phyloP scores from a whole-genome alignment of 2,888 invertebrate genomes.

The Eupelmus urozonus region DNA sequence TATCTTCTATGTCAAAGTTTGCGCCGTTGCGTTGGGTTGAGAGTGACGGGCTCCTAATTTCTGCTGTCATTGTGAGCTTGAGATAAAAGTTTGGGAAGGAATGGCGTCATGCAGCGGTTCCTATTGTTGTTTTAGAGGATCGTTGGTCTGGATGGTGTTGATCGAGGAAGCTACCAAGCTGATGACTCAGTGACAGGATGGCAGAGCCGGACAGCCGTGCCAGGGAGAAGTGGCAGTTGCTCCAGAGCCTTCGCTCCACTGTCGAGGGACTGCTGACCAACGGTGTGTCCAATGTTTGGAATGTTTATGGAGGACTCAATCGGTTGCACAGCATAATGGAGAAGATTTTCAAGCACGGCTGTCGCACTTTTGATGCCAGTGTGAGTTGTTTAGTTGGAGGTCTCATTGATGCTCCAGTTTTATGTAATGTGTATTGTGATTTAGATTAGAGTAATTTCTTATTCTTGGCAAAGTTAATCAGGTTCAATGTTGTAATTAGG shows the following conservation, averaged over 20 bases:
- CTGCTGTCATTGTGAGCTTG: no score
- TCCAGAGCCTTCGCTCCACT: constrained; percentile 79
- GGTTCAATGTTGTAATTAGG: not conserved
- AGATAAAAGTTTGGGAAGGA: no score
- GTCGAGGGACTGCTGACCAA: constrained; percentile 80
- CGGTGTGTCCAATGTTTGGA: constrained; percentile 81
- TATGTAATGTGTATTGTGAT: not conserved
- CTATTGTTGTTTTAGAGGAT: not conserved
- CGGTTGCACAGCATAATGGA: constrained; percentile 79
- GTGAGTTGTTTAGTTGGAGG: constrained; percentile 44
- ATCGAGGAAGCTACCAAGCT: not conserved
- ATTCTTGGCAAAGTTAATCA: not conserved
- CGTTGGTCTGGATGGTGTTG: constrained; percentile 17
- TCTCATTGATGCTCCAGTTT: not conserved
- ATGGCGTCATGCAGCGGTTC: not conserved
- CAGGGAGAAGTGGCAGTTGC: constrained; percentile 78
- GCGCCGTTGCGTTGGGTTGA: not conserved
- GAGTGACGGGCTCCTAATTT: not conserved
- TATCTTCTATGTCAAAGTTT: not conserved
- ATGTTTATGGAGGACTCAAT: constrained; percentile 81
- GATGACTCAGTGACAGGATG: constrained; percentile 27
- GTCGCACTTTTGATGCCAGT: constrained; percentile 68
- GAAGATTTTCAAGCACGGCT: constrained; percentile 81
- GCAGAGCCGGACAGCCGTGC: constrained; percentile 49
- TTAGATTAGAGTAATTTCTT: not conserved